Evolutionary conservation across 2,113 vertebrate species (phyloP).

Genomic region (Phrynosoma blainvillii): DNA sequence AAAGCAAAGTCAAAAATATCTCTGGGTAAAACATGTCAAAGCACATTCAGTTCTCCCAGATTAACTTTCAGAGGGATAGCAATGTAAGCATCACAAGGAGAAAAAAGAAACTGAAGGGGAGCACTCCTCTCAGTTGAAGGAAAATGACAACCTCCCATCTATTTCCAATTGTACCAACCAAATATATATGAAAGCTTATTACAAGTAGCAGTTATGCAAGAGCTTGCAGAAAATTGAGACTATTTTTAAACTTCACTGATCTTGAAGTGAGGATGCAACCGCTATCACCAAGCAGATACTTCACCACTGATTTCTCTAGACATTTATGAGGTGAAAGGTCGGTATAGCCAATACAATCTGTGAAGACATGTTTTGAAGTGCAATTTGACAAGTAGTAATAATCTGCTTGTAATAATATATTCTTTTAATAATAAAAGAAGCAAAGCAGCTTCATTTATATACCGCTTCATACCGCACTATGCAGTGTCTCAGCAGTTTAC

Average conservation of each 20-base stretch:
- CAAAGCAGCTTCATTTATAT: too few species aligned
- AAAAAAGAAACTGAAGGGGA: not conserved
- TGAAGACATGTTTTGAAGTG: not conserved
- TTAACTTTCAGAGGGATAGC: not conserved
- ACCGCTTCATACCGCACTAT: too few species aligned
- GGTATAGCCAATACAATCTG: not conserved
- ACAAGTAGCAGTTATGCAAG: not conserved
- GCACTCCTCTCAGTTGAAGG: not conserved
- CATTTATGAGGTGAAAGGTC: not conserved
- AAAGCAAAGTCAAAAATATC: not conserved
- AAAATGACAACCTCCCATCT: not conserved
- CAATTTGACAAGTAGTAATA: not conserved
- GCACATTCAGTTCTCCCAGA: not conserved
- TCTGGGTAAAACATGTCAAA: not conserved
- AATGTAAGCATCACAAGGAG: not conserved
- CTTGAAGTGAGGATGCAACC: not conserved
- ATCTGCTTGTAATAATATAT: not conserved
- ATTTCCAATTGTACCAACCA: not conserved
- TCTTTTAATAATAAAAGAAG: too few species aligned
- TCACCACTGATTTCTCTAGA: not conserved
- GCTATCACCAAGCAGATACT: not conserved
- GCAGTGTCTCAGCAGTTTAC: too few species aligned
- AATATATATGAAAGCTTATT: not conserved
- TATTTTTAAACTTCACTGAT: not conserved
- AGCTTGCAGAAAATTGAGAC: not conserved